phyloP scores from a whole-genome alignment of 2,888 invertebrate species.

The Dinocampus coccinellae region DNA sequence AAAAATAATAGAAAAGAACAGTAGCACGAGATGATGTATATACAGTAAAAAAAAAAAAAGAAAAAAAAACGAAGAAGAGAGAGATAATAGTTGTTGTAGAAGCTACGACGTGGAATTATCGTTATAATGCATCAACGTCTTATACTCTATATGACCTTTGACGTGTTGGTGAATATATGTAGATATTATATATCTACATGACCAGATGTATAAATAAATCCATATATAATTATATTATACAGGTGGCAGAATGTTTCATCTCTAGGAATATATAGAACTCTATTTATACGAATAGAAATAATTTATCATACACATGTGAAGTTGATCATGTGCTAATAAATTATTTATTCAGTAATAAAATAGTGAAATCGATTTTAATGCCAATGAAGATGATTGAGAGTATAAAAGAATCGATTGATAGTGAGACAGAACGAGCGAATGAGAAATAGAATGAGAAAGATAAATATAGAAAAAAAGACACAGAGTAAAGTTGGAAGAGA shows the following conservation, averaged over 20 bases:
- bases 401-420: neutral
- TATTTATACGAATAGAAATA: neutral
- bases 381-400: neutral
- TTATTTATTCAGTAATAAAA: slow-evolving; percentile 4
- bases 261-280: neutral
- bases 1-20: too few relatives aligned
- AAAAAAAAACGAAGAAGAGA: neutral
- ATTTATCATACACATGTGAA: neutral
- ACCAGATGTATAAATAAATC: neutral
- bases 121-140: slow-evolving; percentile 51
- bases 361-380: slow-evolving; percentile 12
- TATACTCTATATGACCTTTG: slow-evolving; percentile 26
- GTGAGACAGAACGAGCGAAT: neutral
- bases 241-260: neutral
- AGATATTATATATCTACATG: too few relatives aligned
- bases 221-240: neutral
- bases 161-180: slow-evolving; percentile 3
- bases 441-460: too few relatives aligned
- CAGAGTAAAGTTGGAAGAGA: too few relatives aligned
- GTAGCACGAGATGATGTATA: too few relatives aligned
- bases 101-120: slow-evolving; percentile 49
- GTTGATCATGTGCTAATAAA: neutral
- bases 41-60: neutral
- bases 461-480: too few relatives aligned
- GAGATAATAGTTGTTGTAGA: too few relatives aligned